A percentile compares a stretch with the other conserved stretches of the same genome.
phyloP scores from a whole-genome alignment of 1,140 invertebrate species.

The Heliothis virescens region DNA sequence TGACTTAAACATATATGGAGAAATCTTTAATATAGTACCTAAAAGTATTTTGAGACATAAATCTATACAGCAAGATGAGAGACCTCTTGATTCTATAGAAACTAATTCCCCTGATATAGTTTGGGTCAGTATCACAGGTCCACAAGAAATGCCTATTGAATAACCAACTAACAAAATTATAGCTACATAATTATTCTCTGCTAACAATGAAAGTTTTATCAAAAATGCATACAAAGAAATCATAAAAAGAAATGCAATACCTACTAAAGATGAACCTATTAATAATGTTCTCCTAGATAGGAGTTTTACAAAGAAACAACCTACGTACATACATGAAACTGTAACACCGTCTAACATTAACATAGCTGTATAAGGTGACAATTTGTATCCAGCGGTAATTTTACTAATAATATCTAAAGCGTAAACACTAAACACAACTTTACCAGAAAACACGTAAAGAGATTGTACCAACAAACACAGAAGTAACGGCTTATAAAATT shows the following conservation, averaged over 20 bases:
- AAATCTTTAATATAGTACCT: conserved; percentile 45
- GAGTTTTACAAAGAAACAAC: conserved; percentile 38
- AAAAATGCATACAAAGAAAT: conserved; percentile 43
- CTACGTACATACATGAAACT: conserved; percentile 45
- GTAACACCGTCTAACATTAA: conserved; percentile 46
- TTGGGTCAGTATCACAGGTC: conserved; percentile 42
- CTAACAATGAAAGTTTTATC: conserved; percentile 31
- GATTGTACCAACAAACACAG: conserved; percentile 7
- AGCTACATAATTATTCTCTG: conserved; percentile 38
- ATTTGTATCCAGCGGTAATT: conserved; percentile 36
- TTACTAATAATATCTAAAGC: conserved; percentile 47
- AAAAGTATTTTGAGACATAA: conserved; percentile 35
- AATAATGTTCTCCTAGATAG: conserved; percentile 30
- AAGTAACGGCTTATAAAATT: conserved; percentile 43
- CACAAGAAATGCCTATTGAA: conserved; percentile 43
- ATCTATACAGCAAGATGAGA: conserved; percentile 32
- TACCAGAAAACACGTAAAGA: conserved; percentile 45
- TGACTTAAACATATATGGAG: conserved; percentile 47
- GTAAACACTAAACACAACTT: conserved; percentile 42
- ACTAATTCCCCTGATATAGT: conserved; percentile 51
- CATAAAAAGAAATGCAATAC: conserved; percentile 13
- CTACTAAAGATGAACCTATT: conserved; percentile 2
- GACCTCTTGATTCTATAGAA: conserved; percentile 41
- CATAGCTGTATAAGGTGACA: conserved; percentile 40
- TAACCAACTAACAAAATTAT: conserved; percentile 41